Conservation (phyloP, 2,113 vertebrate genomes). For the Rhynchopsitta pachyrhyncha region DNA sequence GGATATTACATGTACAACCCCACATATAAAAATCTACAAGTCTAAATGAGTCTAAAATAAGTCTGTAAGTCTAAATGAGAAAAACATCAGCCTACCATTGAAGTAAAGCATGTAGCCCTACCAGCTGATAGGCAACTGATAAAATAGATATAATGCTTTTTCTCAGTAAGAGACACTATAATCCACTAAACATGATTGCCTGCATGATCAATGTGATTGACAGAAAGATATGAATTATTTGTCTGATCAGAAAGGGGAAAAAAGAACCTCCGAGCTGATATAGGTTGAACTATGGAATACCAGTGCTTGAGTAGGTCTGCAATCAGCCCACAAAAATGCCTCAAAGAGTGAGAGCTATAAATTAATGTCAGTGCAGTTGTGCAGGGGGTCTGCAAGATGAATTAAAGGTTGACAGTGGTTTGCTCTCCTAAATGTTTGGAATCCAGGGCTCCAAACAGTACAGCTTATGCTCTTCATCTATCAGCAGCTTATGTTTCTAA, state of each 20-base stretch:
- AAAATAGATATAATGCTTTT: not conserved
- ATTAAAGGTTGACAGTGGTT: not conserved
- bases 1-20: not conserved
- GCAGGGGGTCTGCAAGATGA: not conserved
- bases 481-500: slow-evolving; percentile 27
- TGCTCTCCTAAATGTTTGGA: not conserved
- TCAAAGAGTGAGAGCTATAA: not conserved
- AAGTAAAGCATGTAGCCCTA: not conserved
- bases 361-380: not conserved
- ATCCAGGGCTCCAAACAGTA: not conserved
- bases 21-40: not conserved
- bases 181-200: not conserved
- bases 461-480: slow-evolving; percentile 23
- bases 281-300: not conserved
- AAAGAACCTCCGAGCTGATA: not conserved
- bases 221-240: not conserved
- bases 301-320: not conserved
- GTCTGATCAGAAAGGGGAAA: not conserved
- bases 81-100: not conserved
- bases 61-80: not conserved
- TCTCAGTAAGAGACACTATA: not conserved
- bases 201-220: not conserved
- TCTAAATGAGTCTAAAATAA: not conserved
- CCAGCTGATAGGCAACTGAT: not conserved
- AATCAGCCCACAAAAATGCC: not conserved